Conservation (phyloP, 2,113 vertebrate genomes). For the Agelaius tricolor region DNA sequence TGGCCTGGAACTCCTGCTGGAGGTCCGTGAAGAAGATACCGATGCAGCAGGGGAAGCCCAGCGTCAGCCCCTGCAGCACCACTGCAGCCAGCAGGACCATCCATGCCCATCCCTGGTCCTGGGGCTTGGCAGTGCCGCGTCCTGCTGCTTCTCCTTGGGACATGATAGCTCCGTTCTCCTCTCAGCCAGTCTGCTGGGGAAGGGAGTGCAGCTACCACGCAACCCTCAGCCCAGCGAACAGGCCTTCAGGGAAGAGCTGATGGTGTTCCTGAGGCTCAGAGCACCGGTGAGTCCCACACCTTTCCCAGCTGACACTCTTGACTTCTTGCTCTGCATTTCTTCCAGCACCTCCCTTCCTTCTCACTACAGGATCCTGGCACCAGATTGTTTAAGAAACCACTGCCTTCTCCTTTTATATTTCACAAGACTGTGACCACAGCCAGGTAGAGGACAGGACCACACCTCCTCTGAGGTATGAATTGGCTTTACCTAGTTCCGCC, state of each 20-base stretch:
- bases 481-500: slow-evolving; percentile 9
- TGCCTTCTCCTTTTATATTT: slow-evolving; percentile 57
- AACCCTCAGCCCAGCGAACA: neutral
- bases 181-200: neutral
- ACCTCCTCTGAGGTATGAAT: slow-evolving; percentile 49
- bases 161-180: slow-evolving; percentile 40
- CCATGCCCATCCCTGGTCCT: slow-evolving; percentile 88
- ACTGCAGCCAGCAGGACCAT: slow-evolving; percentile 84
- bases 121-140: neutral
- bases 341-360: slow-evolving; percentile 4
- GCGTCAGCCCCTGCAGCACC: slow-evolving; percentile 82
- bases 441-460: slow-evolving; percentile 40
- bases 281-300: neutral
- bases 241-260: neutral
- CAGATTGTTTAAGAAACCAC: neutral
- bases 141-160: neutral
- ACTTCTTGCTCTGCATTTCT: slow-evolving; percentile 11
- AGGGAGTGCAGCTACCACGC: neutral
- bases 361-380: neutral
- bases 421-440: slow-evolving; percentile 6
- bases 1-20: slow-evolving; percentile 86
- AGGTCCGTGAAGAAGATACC: slow-evolving; percentile 91
- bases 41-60: slow-evolving; percentile 85
- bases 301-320: neutral
- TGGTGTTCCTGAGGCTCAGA: neutral